phyloP scores from a whole-genome alignment of 1,140 invertebrate genomes.

The Trichonephila inaurata region DNA sequence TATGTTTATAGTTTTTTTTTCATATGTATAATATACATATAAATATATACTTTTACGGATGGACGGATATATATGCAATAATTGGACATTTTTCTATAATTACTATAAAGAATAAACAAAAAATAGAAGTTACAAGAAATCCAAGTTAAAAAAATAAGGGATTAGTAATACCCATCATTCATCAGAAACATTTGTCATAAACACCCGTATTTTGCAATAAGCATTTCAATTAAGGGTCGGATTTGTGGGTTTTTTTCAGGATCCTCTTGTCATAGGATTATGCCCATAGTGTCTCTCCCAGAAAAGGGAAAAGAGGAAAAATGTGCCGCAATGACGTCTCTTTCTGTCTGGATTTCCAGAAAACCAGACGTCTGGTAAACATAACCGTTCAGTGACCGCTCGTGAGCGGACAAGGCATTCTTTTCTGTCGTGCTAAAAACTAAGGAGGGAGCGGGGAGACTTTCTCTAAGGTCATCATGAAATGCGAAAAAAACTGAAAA shows the following conservation, averaged over 20 bases:
- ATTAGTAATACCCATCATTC: no score
- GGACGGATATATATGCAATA: no score
- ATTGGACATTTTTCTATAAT: no score
- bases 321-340: neutral
- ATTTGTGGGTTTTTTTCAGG: neutral
- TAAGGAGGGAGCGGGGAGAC: neutral
- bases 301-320: neutral
- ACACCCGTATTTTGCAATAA: neutral
- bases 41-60: no score
- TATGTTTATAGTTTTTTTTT: no score
- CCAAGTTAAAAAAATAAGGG: no score
- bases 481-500: neutral
- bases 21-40: no score
- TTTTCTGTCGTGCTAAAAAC: neutral
- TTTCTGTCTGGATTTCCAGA: neutral
- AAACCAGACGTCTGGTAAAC: conserved; percentile 57
- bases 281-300: neutral
- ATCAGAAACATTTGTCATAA: neutral
- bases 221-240: neutral
- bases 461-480: neutral
- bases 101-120: no score
- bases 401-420: neutral
- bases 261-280: conserved; percentile 8
- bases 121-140: no score
- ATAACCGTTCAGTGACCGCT: conserved; percentile 60